Conservation (phyloP, 2,888 invertebrate species). For the Caenorhabditis macrosperma region DNA sequence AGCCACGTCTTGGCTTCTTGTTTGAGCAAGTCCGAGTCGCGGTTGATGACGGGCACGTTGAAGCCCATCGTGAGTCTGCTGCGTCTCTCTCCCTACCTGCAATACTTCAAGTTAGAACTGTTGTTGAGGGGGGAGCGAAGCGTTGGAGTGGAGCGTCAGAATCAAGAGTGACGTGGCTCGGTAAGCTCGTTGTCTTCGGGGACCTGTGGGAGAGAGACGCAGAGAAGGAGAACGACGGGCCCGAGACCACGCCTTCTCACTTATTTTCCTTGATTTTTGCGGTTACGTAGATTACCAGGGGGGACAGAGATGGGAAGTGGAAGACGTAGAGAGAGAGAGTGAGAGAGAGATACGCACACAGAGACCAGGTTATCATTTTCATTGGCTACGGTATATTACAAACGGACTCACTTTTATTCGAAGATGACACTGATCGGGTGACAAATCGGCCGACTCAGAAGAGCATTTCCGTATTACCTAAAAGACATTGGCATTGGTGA, state of each 20-base stretch:
- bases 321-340: background rate
- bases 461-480: constrained; percentile 29
- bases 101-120: constrained; percentile 2
- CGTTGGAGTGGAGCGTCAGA: constrained; percentile 6
- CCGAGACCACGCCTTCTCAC: constrained; percentile 42
- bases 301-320: background rate
- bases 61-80: constrained; percentile 71
- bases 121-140: background rate
- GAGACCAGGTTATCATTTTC: background rate
- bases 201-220: constrained; percentile 56
- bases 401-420: background rate
- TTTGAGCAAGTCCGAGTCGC: constrained; percentile 75
- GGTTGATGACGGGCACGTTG: constrained; percentile 80
- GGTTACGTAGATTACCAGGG: background rate
- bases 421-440: background rate
- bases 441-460: background rate
- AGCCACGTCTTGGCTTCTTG: constrained; percentile 71
- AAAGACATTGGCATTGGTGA: background rate
- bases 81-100: constrained; percentile 54
- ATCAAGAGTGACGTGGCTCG: constrained; percentile 37
- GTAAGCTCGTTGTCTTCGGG: constrained; percentile 1
- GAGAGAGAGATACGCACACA: background rate
- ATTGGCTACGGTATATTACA: background rate
- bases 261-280: constrained; percentile 17
- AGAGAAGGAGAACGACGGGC: constrained; percentile 39